These are phyloP conservation scores for Oncorhynchus clarkii DNA, from an alignment of 2,113 vertebrate species.

Conservation along the genomic window DNA sequence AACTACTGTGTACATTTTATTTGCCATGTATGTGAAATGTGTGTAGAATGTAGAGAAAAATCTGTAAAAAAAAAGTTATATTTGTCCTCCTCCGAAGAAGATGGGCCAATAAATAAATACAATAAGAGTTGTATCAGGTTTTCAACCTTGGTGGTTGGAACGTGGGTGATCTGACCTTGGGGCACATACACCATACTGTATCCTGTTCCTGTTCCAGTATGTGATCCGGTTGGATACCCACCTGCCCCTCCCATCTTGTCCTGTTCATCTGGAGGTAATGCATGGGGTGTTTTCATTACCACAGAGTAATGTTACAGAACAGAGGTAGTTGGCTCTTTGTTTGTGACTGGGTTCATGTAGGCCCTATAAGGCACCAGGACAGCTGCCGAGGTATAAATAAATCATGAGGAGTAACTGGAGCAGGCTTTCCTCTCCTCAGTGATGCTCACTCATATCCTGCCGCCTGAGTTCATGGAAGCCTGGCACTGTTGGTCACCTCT, in stretches of 20 bases:
- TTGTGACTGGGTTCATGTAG: constrained; percentile 34
- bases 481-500: neutral
- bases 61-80: too few species aligned
- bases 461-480: neutral
- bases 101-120: too few species aligned
- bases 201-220: neutral
- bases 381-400: constrained; percentile 36
- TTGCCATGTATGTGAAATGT: too few species aligned
- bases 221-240: neutral
- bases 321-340: constrained; percentile 25
- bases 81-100: too few species aligned
- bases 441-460: constrained; percentile 20
- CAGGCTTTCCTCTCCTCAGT: constrained; percentile 6
- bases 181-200: constrained; percentile 6
- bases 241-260: neutral
- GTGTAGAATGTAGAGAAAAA: too few species aligned
- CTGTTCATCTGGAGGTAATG: constrained; percentile 9
- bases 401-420: constrained; percentile 42
- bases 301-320: constrained; percentile 24
- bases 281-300: constrained; percentile 7
- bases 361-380: constrained; percentile 13
- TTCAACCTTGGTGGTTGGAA: constrained; percentile 20
- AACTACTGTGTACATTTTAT: too few species aligned
- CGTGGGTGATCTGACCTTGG: constrained; percentile 16
- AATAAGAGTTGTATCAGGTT: neutral